Percentiles rank a stretch among this genome's conserved stretches.
Evolutionary conservation across 1,140 invertebrate genomes (phyloP).

Genomic region (Agrypnia vestita): DNA sequence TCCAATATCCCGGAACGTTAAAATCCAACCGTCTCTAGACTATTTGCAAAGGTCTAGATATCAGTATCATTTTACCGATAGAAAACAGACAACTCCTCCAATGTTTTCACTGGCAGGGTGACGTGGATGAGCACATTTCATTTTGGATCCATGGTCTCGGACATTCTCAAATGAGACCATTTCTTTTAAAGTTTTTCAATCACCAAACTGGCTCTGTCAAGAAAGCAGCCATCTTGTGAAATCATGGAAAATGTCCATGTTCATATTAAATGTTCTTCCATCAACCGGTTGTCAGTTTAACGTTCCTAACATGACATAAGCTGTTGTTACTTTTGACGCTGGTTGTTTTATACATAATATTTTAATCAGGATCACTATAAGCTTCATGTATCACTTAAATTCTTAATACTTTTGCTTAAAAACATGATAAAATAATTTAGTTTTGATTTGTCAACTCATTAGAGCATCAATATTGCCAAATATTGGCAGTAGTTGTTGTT

Average conservation of each 20-base stretch:
- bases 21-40: conserved; percentile 53
- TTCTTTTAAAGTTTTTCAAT: neutral
- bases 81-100: too few species aligned
- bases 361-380: conserved; percentile 35
- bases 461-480: too few species aligned
- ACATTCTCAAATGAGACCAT: neutral
- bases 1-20: conserved; percentile 59
- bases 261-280: conserved; percentile 1
- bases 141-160: too few species aligned
- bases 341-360: conserved; percentile 31
- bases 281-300: conserved; percentile 60
- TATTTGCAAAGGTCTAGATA: too few species aligned
- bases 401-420: neutral
- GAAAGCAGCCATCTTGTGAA: conserved; percentile 23
- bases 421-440: too few species aligned
- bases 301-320: conserved; percentile 52
- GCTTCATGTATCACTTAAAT: conserved; percentile 11
- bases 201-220: conserved; percentile 42
- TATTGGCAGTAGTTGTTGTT: too few species aligned
- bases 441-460: too few species aligned
- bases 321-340: conserved; percentile 45
- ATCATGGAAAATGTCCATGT: too few species aligned
- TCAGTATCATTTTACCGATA: neutral
- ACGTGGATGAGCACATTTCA: too few species aligned
- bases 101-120: too few species aligned